Evolutionary conservation across 2,888 invertebrate genomes (phyloP).

Genomic region (Ptilodon capucinus): DNA sequence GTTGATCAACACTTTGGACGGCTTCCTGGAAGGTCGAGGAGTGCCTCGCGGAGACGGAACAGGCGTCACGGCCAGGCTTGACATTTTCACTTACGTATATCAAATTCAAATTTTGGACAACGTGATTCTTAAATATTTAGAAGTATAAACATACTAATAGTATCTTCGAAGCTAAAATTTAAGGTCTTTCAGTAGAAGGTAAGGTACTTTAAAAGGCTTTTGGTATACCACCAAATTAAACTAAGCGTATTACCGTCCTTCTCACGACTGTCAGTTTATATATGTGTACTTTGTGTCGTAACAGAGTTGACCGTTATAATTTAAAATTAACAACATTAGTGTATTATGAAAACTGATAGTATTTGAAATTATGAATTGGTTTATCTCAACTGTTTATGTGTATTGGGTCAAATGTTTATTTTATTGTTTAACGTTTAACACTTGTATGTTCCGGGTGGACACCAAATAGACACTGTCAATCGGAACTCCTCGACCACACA

Average conservation of each 20-base stretch:
- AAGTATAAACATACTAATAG: too few species aligned
- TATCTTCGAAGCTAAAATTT: too few species aligned
- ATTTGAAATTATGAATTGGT: neutral
- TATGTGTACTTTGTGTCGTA: too few species aligned
- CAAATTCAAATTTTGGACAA: slow-evolving; percentile 18
- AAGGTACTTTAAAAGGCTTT: too few species aligned
- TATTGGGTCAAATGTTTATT: too few species aligned
- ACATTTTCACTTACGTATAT: slow-evolving; percentile 19
- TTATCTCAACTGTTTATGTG: neutral
- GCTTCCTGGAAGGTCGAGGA: slow-evolving; percentile 27
- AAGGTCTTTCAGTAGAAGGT: too few species aligned
- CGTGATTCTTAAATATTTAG: slow-evolving; percentile 9
- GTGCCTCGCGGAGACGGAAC: slow-evolving; percentile 23
- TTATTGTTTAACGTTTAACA: neutral
- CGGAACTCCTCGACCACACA: slow-evolving; percentile 26
- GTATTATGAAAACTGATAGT: too few species aligned
- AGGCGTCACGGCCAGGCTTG: slow-evolving; percentile 24
- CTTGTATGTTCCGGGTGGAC: slow-evolving; percentile 8
- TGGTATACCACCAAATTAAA: too few species aligned
- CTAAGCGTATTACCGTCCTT: too few species aligned
- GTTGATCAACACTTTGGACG: slow-evolving; percentile 38
- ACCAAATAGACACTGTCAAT: slow-evolving; percentile 24
- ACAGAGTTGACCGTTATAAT: too few species aligned
- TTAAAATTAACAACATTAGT: too few species aligned
- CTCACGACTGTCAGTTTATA: too few species aligned